phyloP scores from a whole-genome alignment of 2,113 vertebrate species.

The Stercorarius parasiticus region DNA sequence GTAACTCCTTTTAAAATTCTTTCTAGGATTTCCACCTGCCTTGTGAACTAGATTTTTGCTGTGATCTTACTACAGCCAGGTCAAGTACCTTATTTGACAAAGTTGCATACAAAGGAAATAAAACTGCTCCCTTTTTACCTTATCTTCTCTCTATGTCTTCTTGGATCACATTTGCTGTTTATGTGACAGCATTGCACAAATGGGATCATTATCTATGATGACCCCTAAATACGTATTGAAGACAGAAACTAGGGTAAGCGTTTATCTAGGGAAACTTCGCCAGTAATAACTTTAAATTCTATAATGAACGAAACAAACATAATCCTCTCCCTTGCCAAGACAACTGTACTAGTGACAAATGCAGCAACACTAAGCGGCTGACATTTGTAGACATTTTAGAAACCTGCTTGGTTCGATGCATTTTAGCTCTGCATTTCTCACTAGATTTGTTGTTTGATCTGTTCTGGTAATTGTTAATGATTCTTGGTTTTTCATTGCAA shows the following conservation, averaged over 20 bases:
- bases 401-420: neutral
- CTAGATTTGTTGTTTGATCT: slow-evolving; percentile 15
- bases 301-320: slow-evolving; percentile 46
- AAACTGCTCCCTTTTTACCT: neutral
- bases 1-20: neutral
- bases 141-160: neutral
- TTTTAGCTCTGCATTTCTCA: slow-evolving; percentile 6
- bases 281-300: slow-evolving; percentile 44
- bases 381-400: slow-evolving; percentile 4
- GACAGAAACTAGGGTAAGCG: neutral
- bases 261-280: slow-evolving; percentile 35
- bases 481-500: neutral
- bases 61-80: neutral
- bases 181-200: neutral
- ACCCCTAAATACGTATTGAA: slow-evolving; percentile 29
- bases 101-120: neutral
- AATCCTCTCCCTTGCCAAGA: slow-evolving; percentile 11
- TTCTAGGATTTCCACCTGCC: neutral
- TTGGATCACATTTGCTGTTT: neutral
- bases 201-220: neutral
- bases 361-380: neutral
- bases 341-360: slow-evolving; percentile 24
- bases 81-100: neutral
- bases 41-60: neutral
- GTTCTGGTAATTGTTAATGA: slow-evolving; percentile 9